These are phyloP conservation scores for Lycaon pictus DNA, from an alignment of 2,113 vertebrate genomes.

Conservation along the genomic window DNA sequence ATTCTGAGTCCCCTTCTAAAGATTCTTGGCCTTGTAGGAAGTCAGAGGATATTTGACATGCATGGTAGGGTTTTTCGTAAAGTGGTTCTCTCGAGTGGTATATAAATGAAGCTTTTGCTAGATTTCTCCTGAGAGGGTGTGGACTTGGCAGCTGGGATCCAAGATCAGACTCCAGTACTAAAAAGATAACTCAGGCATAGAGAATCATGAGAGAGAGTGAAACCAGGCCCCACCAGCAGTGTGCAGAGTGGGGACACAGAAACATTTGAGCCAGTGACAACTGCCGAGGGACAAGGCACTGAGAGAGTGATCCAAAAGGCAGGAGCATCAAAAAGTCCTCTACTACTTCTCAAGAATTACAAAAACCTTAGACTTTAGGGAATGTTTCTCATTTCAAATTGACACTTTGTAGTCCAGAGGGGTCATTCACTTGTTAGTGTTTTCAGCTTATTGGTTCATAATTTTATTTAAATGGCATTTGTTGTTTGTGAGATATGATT, in stretches of 20 bases:
- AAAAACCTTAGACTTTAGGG: background rate
- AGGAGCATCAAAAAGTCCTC: background rate
- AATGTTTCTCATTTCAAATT: conserved; percentile 32
- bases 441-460: background rate
- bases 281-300: background rate
- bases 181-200: conserved; percentile 26
- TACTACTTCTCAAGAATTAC: conserved; percentile 36
- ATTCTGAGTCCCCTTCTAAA: conserved; percentile 66
- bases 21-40: conserved; percentile 64
- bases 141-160: conserved; percentile 37
- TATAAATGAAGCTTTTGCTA: conserved; percentile 66
- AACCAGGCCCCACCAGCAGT: background rate
- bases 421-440: background rate
- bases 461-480: background rate
- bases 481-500: background rate
- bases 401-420: background rate
- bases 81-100: conserved; percentile 50
- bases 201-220: background rate
- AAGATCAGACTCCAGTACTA: conserved; percentile 58
- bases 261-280: conserved; percentile 31
- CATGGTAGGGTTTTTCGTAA: conserved; percentile 26
- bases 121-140: conserved; percentile 20
- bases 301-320: background rate
- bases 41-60: conserved; percentile 62
- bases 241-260: background rate